A percentile compares a stretch with the other conserved stretches of the same genome.
phyloP scores from a whole-genome alignment of 2,113 vertebrate genomes.

The Anguilla rostrata region DNA sequence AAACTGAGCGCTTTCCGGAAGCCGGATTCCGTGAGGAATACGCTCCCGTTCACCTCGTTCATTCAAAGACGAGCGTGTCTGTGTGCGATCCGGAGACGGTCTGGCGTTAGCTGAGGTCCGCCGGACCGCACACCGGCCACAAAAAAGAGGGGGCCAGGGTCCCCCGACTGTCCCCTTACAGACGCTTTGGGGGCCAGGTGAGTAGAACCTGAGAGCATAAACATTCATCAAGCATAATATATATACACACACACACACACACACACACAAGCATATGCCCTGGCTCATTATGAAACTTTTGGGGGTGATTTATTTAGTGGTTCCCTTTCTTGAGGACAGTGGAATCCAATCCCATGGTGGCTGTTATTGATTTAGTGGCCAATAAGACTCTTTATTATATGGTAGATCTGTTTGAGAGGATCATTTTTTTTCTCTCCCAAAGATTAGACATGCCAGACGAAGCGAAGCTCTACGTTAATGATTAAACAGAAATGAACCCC shows the following conservation, averaged over 20 bases:
- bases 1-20: conserved; percentile 23
- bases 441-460: neutral
- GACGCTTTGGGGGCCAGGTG: neutral
- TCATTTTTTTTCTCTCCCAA: neutral
- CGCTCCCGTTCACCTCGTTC: conserved; percentile 51
- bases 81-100: conserved; percentile 72
- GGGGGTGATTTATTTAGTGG: conserved; percentile 61
- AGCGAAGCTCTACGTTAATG: neutral
- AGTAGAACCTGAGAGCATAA: neutral
- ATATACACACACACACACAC: neutral
- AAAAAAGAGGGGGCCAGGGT: conserved; percentile 54
- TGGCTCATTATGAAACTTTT: conserved; percentile 29
- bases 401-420: conserved; percentile 41
- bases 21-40: conserved; percentile 45
- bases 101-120: conserved; percentile 64
- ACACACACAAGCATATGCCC: too few species aligned
- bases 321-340: conserved; percentile 62
- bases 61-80: conserved; percentile 71
- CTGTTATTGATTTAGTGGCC: conserved; percentile 50
- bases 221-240: conserved; percentile 25
- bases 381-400: conserved; percentile 39
- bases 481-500: neutral
- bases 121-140: conserved; percentile 72
- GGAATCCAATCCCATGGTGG: conserved; percentile 61
- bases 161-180: neutral